phyloP scores from a whole-genome alignment of 2,888 invertebrate genomes.

The Volucella inflata region DNA sequence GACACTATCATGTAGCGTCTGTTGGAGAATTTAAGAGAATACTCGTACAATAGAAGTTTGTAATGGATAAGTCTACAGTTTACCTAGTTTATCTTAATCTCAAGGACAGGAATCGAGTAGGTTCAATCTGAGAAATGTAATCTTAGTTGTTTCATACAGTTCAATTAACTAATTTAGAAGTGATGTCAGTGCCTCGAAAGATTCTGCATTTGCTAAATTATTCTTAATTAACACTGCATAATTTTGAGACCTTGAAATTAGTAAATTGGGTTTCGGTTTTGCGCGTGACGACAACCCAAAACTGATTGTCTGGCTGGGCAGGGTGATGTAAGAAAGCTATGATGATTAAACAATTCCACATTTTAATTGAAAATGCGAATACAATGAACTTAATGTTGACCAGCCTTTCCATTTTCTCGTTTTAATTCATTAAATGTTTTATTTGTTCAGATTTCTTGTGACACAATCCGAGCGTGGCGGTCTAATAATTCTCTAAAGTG shows the following conservation, averaged over 20 bases:
- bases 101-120: slow-evolving; percentile 33
- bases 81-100: slow-evolving; percentile 28
- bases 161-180: slow-evolving; percentile 54
- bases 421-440: too few relatives aligned
- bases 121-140: slow-evolving; percentile 44
- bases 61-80: slow-evolving; percentile 28
- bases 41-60: slow-evolving; percentile 33
- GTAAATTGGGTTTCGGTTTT: not conserved
- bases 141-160: slow-evolving; percentile 26
- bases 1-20: slow-evolving; percentile 55
- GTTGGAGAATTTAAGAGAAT: not conserved
- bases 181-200: slow-evolving; percentile 62
- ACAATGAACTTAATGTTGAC: too few relatives aligned
- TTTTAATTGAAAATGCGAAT: too few relatives aligned
- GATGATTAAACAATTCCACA: too few relatives aligned
- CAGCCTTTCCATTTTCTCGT: too few relatives aligned
- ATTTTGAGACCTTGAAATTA: slow-evolving; percentile 30
- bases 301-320: too few relatives aligned
- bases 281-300: too few relatives aligned
- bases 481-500: too few relatives aligned
- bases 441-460: too few relatives aligned
- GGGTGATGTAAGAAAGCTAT: too few relatives aligned
- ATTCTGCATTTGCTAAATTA: slow-evolving; percentile 24
- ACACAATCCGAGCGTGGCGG: too few relatives aligned
- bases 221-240: slow-evolving; percentile 17